These are phyloP conservation scores for Diadophis punctatus DNA, from an alignment of 2,113 vertebrate species.

Conservation along the genomic window DNA sequence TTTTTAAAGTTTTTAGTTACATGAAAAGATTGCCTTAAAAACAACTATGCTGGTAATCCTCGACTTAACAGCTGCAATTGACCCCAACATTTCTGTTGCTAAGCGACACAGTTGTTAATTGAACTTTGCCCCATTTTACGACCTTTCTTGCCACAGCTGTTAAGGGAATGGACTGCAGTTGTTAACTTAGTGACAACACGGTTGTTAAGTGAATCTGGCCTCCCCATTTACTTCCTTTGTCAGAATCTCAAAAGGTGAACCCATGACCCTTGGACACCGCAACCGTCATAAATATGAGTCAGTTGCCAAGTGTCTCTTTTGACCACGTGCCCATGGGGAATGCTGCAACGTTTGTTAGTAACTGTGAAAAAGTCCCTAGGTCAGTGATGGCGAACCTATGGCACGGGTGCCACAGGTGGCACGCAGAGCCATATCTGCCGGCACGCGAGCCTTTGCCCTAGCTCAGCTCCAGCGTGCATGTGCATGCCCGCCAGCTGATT, in stretches of 20 bases:
- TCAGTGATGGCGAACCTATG: too few relatives aligned
- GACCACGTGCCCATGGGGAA: background rate
- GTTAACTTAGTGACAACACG: background rate
- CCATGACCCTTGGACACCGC: background rate
- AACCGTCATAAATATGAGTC: background rate
- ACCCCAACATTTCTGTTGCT: background rate
- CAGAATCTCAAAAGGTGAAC: background rate
- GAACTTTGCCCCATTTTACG: background rate
- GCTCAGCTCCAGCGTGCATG: too few relatives aligned
- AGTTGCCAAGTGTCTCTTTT: background rate
- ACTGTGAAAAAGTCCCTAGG: background rate
- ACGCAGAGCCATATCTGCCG: too few relatives aligned
- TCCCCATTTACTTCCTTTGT: background rate
- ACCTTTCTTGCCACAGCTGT: background rate
- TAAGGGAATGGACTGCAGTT: background rate
- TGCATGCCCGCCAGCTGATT: too few relatives aligned
- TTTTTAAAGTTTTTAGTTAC: background rate
- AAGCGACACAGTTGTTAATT: background rate
- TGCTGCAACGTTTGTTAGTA: background rate
- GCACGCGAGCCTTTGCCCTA: too few relatives aligned
- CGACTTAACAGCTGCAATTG: background rate
- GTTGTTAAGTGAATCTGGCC: background rate
- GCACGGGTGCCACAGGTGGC: too few relatives aligned
- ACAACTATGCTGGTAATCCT: background rate
- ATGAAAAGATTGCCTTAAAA: background rate